These are phyloP conservation scores for Conomelus anceps DNA, from an alignment of 2,888 invertebrate species.

Conservation along the genomic window DNA sequence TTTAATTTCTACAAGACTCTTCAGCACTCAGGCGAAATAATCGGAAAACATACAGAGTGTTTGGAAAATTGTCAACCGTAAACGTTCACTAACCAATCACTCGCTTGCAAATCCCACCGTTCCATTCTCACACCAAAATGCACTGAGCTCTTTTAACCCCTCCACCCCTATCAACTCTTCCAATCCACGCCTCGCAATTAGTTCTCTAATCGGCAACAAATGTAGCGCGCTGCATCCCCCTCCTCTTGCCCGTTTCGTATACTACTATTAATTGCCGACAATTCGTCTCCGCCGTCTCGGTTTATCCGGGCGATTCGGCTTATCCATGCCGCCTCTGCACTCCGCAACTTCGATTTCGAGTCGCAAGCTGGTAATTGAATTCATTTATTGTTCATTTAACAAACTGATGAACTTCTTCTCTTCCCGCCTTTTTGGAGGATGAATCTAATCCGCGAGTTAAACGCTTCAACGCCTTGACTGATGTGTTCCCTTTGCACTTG, in stretches of 20 bases:
- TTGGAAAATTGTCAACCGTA: neutral
- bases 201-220: constrained; percentile 9
- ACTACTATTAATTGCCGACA: constrained; percentile 1
- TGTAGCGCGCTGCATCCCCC: neutral
- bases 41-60: neutral
- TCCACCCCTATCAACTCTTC: neutral
- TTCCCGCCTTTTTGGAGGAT: neutral
- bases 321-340: neutral
- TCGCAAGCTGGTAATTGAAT: neutral
- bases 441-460: neutral
- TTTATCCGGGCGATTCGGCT: neutral
- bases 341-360: neutral
- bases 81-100: neutral
- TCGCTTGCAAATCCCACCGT: neutral
- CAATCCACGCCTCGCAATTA: neutral
- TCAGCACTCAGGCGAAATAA: neutral
- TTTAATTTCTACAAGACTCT: no score
- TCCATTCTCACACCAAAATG: neutral
- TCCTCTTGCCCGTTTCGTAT: neutral
- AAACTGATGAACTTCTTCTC: neutral
- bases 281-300: neutral
- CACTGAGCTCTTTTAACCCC: neutral
- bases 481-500: neutral
- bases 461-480: neutral
- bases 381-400: neutral